phyloP scores from a whole-genome alignment of 2,888 invertebrate genomes.

The Dexiosoma caninum region DNA sequence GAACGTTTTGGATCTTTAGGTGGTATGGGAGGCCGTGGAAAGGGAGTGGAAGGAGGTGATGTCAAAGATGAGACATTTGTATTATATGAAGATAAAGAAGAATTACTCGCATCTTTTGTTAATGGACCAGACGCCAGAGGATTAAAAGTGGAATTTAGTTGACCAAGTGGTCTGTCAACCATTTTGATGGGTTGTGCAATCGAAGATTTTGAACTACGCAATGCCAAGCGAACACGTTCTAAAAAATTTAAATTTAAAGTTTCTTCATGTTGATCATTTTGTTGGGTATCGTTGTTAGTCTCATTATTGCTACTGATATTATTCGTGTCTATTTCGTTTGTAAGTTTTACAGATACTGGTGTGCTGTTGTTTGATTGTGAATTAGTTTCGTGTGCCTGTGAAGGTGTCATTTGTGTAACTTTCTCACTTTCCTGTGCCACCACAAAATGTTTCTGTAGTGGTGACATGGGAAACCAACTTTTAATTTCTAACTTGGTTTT shows the following conservation, averaged over 20 bases:
- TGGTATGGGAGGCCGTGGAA: slow-evolving; percentile 72
- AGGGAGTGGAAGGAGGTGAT: slow-evolving; percentile 56
- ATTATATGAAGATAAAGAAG: slow-evolving; percentile 68
- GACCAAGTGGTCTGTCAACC: slow-evolving; percentile 6
- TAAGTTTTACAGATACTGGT: slow-evolving; percentile 38
- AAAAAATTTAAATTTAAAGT: slow-evolving; percentile 67
- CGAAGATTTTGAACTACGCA: slow-evolving; percentile 65
- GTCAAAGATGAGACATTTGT: slow-evolving; percentile 52
- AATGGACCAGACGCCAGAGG: background rate
- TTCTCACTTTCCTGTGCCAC: slow-evolving; percentile 45
- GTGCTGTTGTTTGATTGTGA: slow-evolving; percentile 30
- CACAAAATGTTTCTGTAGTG: slow-evolving; percentile 54
- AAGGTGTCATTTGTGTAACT: slow-evolving; percentile 13
- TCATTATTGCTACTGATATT: slow-evolving; percentile 5
- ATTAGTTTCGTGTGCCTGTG: slow-evolving; percentile 30
- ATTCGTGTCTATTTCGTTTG: slow-evolving; percentile 13
- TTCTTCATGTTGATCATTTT: slow-evolving; percentile 45
- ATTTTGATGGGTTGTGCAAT: slow-evolving; percentile 23
- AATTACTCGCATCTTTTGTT: slow-evolving; percentile 65
- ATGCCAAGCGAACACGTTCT: slow-evolving; percentile 71
- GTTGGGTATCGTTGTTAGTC: slow-evolving; percentile 46
- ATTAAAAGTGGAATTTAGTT: slow-evolving; percentile 4
- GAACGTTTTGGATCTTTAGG: slow-evolving; percentile 70
- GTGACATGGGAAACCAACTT: slow-evolving; percentile 46
- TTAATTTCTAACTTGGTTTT: slow-evolving; percentile 1